A percentile compares a stretch with the other conserved stretches of the same genome.
phyloP scores from a whole-genome alignment of 2,797 vertebrate genomes.

The Tragelaphus oryx region DNA sequence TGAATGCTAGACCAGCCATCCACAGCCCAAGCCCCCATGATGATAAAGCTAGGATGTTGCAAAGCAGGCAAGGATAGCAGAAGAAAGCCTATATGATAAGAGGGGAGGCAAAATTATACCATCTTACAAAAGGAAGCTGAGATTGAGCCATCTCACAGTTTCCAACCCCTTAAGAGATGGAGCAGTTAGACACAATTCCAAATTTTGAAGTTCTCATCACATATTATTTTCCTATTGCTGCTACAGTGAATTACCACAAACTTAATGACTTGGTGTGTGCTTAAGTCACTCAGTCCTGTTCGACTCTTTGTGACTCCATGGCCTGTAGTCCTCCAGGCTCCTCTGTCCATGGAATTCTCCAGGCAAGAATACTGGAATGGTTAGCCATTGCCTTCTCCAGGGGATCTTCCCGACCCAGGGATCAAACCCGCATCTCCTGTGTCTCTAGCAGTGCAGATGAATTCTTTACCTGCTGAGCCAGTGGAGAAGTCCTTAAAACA shows the following conservation, averaged over 20 bases:
- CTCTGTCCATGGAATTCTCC: neutral
- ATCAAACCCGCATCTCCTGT: neutral
- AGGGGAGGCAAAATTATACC: neutral
- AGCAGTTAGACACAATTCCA: neutral
- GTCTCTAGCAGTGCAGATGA: neutral
- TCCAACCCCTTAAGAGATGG: neutral
- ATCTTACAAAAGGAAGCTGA: neutral
- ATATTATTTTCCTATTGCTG: neutral
- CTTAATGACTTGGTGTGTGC: neutral
- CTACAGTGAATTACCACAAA: neutral
- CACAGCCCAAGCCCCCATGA: neutral
- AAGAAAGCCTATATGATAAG: neutral
- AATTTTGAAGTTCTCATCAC: neutral
- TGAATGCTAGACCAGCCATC: neutral
- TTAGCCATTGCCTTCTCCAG: neutral
- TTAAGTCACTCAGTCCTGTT: neutral
- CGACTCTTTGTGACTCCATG: neutral
- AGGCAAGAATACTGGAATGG: neutral
- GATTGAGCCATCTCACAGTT: neutral
- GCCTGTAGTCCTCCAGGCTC: neutral
- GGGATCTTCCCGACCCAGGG: neutral
- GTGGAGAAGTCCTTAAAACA: neutral
- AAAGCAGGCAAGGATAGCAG: neutral
- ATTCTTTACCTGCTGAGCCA: neutral
- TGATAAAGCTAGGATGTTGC: neutral